phyloP scores from a whole-genome alignment of 2,113 vertebrate genomes.

The Elephantulus edwardii region DNA sequence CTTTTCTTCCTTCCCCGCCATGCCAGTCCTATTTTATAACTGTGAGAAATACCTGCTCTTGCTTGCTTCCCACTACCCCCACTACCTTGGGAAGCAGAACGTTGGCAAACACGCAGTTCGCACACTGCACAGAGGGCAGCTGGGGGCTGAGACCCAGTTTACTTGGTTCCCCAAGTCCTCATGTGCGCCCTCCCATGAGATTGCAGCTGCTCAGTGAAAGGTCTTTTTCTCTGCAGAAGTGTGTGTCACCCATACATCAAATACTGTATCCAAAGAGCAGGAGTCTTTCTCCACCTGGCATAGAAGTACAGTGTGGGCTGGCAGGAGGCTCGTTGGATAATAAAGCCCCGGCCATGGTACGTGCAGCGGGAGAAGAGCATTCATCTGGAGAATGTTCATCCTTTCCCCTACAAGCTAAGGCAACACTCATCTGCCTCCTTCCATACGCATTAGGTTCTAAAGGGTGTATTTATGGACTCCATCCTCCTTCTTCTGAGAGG shows the following conservation, averaged over 20 bases:
- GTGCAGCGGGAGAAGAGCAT: background rate
- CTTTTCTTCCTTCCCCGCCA: no score
- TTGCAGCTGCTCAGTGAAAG: background rate
- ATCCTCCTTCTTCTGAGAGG: background rate
- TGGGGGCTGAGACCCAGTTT: background rate
- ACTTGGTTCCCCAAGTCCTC: background rate
- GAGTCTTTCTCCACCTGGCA: background rate
- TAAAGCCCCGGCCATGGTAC: fast-evolving
- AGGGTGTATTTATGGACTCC: background rate
- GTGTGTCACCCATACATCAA: background rate
- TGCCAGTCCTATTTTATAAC: no score
- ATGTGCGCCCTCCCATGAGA: background rate
- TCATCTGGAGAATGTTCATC: background rate
- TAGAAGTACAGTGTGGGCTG: background rate
- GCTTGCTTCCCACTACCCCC: fast-evolving
- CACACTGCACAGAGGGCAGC: background rate
- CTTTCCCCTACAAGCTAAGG: background rate
- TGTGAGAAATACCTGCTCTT: background rate
- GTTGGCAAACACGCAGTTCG: background rate
- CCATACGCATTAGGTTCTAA: background rate
- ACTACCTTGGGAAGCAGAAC: background rate
- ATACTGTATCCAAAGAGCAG: background rate
- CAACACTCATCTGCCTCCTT: background rate
- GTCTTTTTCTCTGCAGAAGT: background rate
- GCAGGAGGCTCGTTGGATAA: background rate